These are phyloP conservation scores for Gopherus evgoodei DNA, from an alignment of 2,113 vertebrate genomes.

Conservation along the genomic window DNA sequence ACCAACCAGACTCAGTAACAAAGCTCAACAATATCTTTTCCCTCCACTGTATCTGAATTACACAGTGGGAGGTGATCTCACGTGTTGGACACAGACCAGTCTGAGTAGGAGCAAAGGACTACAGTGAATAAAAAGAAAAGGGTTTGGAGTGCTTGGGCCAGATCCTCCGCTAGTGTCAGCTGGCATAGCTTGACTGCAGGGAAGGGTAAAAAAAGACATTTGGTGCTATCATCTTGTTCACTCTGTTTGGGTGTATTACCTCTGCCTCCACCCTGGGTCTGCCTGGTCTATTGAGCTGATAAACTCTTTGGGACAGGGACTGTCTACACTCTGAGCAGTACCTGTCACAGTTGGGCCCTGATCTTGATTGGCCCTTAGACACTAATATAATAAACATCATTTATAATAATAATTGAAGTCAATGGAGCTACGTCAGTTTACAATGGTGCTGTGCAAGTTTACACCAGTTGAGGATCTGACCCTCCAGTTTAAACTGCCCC, in stretches of 20 bases:
- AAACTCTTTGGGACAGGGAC: not conserved
- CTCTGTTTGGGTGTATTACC: too few species aligned
- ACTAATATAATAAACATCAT: not conserved
- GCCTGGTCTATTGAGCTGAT: not conserved
- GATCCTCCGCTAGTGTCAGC: rapidly evolving
- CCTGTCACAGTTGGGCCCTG: not conserved
- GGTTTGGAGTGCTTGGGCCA: rapidly evolving
- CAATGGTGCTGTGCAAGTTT: rapidly evolving
- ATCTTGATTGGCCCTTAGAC: not conserved
- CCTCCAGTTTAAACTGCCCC: rapidly evolving
- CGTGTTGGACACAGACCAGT: not conserved
- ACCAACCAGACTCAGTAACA: not conserved
- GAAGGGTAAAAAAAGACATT: too few species aligned
- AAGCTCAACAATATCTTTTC: not conserved
- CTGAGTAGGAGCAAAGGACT: not conserved
- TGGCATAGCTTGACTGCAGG: not conserved
- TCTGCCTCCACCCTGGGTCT: not conserved
- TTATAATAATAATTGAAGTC: not conserved
- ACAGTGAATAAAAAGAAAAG: rapidly evolving
- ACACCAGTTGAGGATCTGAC: rapidly evolving
- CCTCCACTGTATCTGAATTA: not conserved
- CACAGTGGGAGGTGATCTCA: not conserved
- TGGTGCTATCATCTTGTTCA: too few species aligned
- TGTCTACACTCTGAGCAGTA: not conserved
- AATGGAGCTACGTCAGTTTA: not conserved